phyloP scores from a whole-genome alignment of 1,140 invertebrate genomes.

The Octopus bimaculoides region DNA sequence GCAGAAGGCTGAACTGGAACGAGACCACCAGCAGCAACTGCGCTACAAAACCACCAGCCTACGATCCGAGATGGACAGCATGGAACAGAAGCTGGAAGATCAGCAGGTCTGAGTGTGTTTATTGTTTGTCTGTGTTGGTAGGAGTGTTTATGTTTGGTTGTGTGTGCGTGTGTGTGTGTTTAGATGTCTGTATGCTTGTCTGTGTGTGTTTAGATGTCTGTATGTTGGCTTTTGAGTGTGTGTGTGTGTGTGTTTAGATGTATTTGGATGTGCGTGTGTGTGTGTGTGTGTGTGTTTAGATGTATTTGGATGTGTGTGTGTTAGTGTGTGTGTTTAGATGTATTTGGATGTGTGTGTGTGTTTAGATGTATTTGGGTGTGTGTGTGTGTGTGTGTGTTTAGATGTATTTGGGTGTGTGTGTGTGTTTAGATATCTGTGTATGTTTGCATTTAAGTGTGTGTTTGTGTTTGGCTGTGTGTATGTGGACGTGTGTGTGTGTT shows the following conservation, averaged over 20 bases:
- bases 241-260: background rate
- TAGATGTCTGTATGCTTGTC: background rate
- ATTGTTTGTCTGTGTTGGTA: background rate
- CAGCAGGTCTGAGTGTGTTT: constrained; percentile 32
- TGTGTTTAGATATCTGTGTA: background rate
- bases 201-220: background rate
- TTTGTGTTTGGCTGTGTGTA: background rate
- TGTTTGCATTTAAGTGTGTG: background rate
- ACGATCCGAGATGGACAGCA: constrained; percentile 37
- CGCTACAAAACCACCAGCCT: constrained; percentile 47
- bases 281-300: background rate
- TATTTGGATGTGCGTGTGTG: background rate
- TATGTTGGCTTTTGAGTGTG: background rate
- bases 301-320: background rate
- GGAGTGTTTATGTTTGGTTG: background rate
- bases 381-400: background rate
- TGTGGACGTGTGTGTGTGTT: background rate
- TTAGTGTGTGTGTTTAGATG: background rate
- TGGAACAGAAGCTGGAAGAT: constrained; percentile 43
- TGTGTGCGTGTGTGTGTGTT: background rate
- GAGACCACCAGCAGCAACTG: constrained; percentile 38
- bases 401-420: background rate
- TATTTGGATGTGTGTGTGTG: background rate
- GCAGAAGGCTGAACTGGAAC: constrained; percentile 30
- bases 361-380: background rate